phyloP scores from a whole-genome alignment of 2,888 invertebrate species.

The Drosophila lacicola region DNA sequence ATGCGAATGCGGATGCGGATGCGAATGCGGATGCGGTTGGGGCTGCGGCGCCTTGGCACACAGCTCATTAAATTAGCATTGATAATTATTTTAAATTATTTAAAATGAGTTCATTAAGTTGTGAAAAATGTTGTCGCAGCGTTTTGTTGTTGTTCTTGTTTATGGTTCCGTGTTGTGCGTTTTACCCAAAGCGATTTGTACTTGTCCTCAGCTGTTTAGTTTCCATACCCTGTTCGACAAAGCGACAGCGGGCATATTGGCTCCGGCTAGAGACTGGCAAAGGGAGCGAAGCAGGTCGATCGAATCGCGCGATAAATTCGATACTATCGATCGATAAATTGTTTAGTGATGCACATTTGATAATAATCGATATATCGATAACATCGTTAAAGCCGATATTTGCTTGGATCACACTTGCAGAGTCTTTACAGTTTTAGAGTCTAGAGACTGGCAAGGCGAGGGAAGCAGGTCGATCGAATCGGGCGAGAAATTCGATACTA shows the following conservation, averaged over 20 bases:
- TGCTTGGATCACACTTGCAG: no score
- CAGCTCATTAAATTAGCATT: conserved; percentile 77
- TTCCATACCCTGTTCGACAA: neutral
- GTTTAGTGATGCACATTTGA: no score
- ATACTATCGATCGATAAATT: no score
- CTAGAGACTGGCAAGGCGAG: neutral
- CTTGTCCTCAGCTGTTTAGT: conserved; percentile 27
- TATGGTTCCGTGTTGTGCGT: conserved; percentile 16
- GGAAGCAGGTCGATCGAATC: no score
- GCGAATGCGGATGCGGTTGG: conserved; percentile 13
- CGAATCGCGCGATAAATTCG: no score
- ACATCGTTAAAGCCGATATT: no score
- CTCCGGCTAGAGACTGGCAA: neutral
- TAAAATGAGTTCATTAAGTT: conserved; percentile 76
- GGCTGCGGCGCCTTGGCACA: conserved; percentile 32
- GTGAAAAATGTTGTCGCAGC: conserved; percentile 64
- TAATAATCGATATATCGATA: no score
- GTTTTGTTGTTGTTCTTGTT: conserved; percentile 31
- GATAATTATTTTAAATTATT: conserved; percentile 80
- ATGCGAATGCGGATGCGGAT: conserved; percentile 11
- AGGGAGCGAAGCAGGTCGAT: no score
- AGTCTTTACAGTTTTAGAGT: no score
- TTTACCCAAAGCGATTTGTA: conserved; percentile 61
- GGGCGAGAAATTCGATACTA: no score
- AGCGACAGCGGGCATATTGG: neutral